Evolutionary conservation across 2,888 invertebrate species (phyloP), one percentile per base, ranked within the genome.

Genomic region (Drosophila paramelanica): DNA sequence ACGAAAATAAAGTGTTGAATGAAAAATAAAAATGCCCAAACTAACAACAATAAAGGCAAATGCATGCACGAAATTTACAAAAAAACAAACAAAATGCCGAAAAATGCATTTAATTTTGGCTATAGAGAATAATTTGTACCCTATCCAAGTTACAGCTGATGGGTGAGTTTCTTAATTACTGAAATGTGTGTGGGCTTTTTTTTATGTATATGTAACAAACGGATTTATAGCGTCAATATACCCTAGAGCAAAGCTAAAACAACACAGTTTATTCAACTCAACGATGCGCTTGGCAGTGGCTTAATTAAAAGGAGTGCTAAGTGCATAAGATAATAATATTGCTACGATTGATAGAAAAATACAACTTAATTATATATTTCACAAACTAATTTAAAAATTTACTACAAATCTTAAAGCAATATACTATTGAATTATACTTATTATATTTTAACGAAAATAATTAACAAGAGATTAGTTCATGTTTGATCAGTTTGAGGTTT

Each of bases 211-310:
- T 11, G 2, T 1, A 14, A 0, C 61, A n/a, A 74, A 55, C 25
- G 1, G 13, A 5, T 8, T 39, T 10, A 20, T 13, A 41, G 8
- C 61, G 31, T 25, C 2, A 7, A 55, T 10, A 17, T 58, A 39
- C 58, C 17, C 31, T 1, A 27, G 14, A 3, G 2, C 8, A 13
- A 7, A 17, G 5, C 17, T 10, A 33, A 5, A 42, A 11, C 10
- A 39, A 41, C 17, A 68, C 55, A 77, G 86, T 81, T 86, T 83
- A 83, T 83, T 83, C 79, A 81, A 86, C 83, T 83, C 61, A 43
- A 53, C 27, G 8, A n/a, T 46, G 14, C 1, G n/a, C 23, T 20
- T n/a, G 6, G 0, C 58, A 61, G 43, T 3, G 67, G 43, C 52
- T 27, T 38, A 33, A 27, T 13, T 1, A 6, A 27, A 11, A n/a